Percentiles rank a stretch among this genome's conserved stretches.
Conservation (phyloP, 2,797 vertebrate genomes). For the Fringilla coelebs region DNA sequence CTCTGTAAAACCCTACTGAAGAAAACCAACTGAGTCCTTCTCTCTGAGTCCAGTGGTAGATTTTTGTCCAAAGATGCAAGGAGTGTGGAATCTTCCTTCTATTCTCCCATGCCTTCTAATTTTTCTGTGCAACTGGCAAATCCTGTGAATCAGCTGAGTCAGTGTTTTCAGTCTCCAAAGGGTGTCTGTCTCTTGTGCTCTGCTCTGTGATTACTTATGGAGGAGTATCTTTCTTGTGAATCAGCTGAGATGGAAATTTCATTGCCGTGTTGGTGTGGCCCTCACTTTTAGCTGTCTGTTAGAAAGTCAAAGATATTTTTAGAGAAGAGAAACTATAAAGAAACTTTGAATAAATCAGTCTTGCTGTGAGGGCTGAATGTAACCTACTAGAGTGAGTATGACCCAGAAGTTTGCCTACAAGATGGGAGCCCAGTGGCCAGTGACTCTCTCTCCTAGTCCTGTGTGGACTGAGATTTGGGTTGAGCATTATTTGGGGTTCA, state of each 20-base stretch:
- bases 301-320: background rate
- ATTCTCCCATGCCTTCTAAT: background rate
- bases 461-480: background rate
- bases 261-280: rapidly evolving
- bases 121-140: background rate
- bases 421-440: too few species aligned
- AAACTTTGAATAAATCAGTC: background rate
- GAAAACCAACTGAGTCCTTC: background rate
- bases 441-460: background rate
- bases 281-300: background rate
- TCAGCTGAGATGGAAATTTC: background rate
- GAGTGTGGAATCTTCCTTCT: background rate
- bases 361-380: background rate
- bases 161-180: background rate
- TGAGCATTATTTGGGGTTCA: background rate
- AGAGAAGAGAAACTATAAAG: background rate
- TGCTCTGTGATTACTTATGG: background rate
- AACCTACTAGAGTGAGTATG: background rate
- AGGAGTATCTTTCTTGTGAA: background rate
- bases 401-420: background rate
- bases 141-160: background rate
- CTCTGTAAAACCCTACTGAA: background rate
- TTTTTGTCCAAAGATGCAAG: background rate
- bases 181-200: background rate
- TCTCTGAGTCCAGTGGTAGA: background rate